Conservation (phyloP, 2,113 vertebrate species). For the Miniopterus natalensis region DNA sequence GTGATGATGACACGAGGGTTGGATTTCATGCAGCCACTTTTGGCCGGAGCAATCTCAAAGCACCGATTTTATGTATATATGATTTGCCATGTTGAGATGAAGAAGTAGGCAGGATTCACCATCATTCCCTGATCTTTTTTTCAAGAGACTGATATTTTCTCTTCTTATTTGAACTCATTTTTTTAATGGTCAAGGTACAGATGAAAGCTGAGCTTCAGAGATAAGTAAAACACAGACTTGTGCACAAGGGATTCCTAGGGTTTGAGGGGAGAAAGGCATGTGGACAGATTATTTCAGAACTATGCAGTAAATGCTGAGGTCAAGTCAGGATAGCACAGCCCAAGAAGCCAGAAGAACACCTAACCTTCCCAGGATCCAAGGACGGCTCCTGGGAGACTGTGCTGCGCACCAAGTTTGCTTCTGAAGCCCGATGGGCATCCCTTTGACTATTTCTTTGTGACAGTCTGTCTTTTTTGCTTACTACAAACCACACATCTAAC, state of each 20-base stretch:
- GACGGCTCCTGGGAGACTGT: not conserved
- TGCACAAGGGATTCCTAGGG: not conserved
- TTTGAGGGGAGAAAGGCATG: not conserved
- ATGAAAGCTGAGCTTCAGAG: not conserved
- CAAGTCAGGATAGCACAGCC: not conserved
- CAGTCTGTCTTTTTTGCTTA: not conserved
- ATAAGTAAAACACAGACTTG: not conserved
- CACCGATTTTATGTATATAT: not conserved
- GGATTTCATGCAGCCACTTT: slow-evolving; percentile 26
- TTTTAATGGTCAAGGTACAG: not conserved
- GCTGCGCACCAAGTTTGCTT: not conserved
- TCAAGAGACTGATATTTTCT: not conserved
- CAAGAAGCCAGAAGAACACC: not conserved
- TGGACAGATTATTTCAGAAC: not conserved
- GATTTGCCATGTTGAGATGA: not conserved
- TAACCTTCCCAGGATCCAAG: not conserved
- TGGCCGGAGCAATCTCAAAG: slow-evolving; percentile 33
- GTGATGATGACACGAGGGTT: slow-evolving; percentile 19
- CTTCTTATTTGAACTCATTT: not conserved
- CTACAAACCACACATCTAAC: not conserved
- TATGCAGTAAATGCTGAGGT: not conserved
- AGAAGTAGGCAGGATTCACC: not conserved
- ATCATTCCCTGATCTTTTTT: not conserved
- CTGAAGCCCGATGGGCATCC: not conserved
- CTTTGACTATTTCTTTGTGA: not conserved